phyloP scores from a whole-genome alignment of 2,113 vertebrate species.

The Xenopus borealis region DNA sequence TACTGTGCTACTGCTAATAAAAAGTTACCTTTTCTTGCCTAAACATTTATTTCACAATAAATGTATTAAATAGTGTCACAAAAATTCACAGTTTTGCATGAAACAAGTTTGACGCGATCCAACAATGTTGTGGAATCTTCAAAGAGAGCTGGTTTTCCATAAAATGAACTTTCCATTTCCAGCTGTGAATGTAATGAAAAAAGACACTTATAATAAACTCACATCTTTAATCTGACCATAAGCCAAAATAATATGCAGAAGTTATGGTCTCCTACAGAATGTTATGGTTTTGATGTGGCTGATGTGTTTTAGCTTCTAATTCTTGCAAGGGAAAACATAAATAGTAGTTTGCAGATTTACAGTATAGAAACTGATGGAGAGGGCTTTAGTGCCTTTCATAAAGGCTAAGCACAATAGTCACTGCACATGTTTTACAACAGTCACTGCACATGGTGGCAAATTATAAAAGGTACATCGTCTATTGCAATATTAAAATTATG shows the following conservation, averaged over 20 bases:
- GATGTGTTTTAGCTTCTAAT: background rate
- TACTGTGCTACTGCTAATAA: too few species aligned
- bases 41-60: background rate
- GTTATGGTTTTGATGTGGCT: conserved; percentile 10
- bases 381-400: too few species aligned
- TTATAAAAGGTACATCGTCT: too few species aligned
- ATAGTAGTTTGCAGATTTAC: too few species aligned
- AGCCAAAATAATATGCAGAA: conserved; percentile 13
- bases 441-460: too few species aligned
- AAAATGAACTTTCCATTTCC: conserved; percentile 30
- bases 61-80: background rate
- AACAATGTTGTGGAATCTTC: background rate
- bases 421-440: too few species aligned
- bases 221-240: conserved; percentile 19
- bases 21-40: too few species aligned
- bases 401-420: too few species aligned
- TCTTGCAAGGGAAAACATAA: too few species aligned
- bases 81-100: background rate
- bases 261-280: conserved; percentile 2
- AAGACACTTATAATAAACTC: conserved; percentile 17
- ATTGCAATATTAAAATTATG: too few species aligned
- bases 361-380: too few species aligned
- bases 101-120: conserved; percentile 6
- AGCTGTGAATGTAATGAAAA: conserved; percentile 34
- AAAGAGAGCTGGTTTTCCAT: background rate